Evolutionary conservation across 2,797 vertebrate species (phyloP).

Genomic region (Xenops minutus): DNA sequence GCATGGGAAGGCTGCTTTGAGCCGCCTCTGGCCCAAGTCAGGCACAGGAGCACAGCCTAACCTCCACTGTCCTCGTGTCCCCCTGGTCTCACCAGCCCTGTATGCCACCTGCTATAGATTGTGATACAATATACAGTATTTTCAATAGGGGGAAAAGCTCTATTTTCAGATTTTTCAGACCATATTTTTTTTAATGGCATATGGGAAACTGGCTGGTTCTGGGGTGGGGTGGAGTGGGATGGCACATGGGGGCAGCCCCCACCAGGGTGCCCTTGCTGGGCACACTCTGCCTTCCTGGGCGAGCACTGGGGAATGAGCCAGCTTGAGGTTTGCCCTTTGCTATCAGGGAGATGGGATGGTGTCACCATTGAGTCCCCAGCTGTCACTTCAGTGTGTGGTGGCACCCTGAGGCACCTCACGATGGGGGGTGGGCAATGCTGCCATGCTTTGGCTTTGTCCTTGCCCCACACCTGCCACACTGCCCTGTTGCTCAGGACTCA

Average conservation of each 20-base stretch:
- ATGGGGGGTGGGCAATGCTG: not conserved
- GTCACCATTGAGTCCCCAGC: not conserved
- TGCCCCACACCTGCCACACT: accelerated
- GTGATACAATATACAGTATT: conserved; percentile 57
- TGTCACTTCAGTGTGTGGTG: not conserved
- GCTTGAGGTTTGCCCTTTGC: not conserved
- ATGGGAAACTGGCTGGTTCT: not conserved
- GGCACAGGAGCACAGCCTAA: not conserved
- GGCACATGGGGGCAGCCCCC: not conserved
- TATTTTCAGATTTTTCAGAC: conserved; percentile 66
- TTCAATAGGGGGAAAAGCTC: conserved; percentile 44
- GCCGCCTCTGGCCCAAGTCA: not conserved
- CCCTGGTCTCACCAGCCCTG: not conserved
- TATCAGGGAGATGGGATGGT: not conserved
- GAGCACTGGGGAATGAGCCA: not conserved
- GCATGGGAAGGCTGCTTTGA: accelerated
- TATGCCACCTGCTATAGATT: not conserved
- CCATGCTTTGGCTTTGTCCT: not conserved
- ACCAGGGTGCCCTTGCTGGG: not conserved
- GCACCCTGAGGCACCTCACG: not conserved
- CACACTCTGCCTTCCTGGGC: not conserved
- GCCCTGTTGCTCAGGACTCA: not conserved
- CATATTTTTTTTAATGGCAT: conserved; percentile 25
- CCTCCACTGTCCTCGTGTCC: accelerated
- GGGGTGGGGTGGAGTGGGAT: not conserved